Evolutionary conservation across 2,113 vertebrate genomes (phyloP).

Genomic region (Lagopus muta): DNA sequence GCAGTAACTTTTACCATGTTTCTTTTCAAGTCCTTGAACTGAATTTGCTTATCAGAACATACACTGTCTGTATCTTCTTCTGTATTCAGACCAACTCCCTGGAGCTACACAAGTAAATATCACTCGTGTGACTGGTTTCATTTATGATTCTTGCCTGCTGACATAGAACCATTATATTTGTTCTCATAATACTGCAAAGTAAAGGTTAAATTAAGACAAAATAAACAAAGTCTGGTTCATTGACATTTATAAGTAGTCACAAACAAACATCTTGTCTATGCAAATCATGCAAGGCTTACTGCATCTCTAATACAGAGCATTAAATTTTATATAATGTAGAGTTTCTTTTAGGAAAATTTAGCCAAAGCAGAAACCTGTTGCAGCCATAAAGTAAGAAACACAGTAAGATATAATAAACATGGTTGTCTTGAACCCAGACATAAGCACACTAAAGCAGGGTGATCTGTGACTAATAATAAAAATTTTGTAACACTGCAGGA

Average conservation of each 20-base stretch:
- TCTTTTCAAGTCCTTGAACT: background rate
- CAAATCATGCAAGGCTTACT: background rate
- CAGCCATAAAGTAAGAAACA: background rate
- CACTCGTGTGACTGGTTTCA: background rate
- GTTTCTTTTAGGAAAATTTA: background rate
- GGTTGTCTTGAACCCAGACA: background rate
- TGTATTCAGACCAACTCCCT: background rate
- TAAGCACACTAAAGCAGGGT: background rate
- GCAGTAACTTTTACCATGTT: background rate
- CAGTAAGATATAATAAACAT: background rate
- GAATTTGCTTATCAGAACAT: background rate
- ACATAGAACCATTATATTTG: background rate
- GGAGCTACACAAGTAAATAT: background rate
- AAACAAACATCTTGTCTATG: background rate
- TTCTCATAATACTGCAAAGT: background rate
- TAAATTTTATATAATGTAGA: background rate
- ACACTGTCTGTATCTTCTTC: background rate
- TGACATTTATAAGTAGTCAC: background rate
- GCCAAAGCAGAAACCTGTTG: background rate
- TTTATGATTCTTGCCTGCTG: background rate
- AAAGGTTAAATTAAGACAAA: conserved; percentile 32
- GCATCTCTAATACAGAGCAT: background rate
- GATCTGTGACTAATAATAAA: background rate
- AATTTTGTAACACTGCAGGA: background rate
- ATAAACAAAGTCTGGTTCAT: background rate